Evolutionary conservation across 2,797 vertebrate species (phyloP), one percentile per base, ranked within the genome.

Genomic region (Pogoniulus pusillus): DNA sequence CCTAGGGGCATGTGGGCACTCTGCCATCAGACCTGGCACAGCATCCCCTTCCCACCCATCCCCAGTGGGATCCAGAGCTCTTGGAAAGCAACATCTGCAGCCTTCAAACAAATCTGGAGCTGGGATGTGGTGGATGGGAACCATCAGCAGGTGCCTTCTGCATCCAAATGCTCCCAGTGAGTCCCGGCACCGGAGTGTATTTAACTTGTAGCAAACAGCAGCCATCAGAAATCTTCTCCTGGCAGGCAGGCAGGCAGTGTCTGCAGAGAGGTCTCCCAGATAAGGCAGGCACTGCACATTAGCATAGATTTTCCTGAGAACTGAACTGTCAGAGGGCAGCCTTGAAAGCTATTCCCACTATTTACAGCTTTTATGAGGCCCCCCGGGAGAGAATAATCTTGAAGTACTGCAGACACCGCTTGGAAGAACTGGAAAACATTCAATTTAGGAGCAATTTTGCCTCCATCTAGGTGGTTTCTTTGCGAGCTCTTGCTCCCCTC

Each of bases 331-430:
- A 32, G 85, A 90, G 76, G 91, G 91, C 83, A 70, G 91, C 93
- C 94, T 91, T 92, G 96, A 96, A 97, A 97, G 96, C 96, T 93
- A 93, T 95, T 96, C 77, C 24, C 82, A 96, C 94, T 97, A 97
- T 97, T 97, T 97, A 96, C 94, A 92, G 96, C 96, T 95, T 95
- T 96, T 94, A 95, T 90, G 93, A 95, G 94, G 71, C 92, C 91
- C 95, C 87, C 94, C 4, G 22, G 96, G 97, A 97, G 92, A 85
- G 93, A 96, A 91, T 95, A 93, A 95, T 96, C 96, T 95, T 66
- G 62, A 93, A 96, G 85, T 71, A 53, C 86, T 66, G 86, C 96
- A 96, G 95, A 90, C 89, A 59, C 77, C 35, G 92, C 95, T 94
- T 68, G 90, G 93, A 96, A 90, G 96, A 95, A 57, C 86, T 65